Evolutionary conservation across 2,797 vertebrate genomes (phyloP).

Genomic region (Galago senegalensis): DNA sequence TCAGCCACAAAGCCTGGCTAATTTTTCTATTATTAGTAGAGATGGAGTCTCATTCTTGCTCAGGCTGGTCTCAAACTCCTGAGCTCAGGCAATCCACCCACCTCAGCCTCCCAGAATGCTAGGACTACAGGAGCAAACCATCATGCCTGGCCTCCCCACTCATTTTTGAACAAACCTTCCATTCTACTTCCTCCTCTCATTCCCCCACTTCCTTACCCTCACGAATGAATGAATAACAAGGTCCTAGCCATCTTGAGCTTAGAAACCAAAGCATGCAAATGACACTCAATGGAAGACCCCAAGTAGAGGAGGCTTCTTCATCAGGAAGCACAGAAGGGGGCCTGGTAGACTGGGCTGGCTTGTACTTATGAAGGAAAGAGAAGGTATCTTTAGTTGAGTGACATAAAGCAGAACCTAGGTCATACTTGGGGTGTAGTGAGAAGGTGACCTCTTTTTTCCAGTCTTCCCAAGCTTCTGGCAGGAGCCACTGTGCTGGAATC

Average conservation of each 20-base stretch:
- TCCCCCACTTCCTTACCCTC: fast-evolving
- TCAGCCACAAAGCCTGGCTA: too few species aligned
- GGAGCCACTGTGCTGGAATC: not conserved
- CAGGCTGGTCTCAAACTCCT: too few species aligned
- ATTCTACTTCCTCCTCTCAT: not conserved
- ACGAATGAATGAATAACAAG: not conserved
- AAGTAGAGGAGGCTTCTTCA: not conserved
- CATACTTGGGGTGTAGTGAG: not conserved
- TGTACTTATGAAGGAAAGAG: not conserved
- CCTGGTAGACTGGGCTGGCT: too few species aligned
- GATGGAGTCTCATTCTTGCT: too few species aligned
- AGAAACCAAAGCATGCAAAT: not conserved
- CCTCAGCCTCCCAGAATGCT: too few species aligned
- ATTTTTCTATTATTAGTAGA: too few species aligned
- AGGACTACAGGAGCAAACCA: too few species aligned
- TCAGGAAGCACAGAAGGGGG: not conserved
- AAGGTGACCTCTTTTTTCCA: not conserved
- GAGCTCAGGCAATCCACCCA: too few species aligned
- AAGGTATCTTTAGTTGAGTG: not conserved
- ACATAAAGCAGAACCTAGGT: not conserved
- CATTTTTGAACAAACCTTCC: not conserved
- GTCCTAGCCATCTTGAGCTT: not conserved
- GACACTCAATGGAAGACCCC: not conserved
- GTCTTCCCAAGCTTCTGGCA: not conserved
- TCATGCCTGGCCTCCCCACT: not conserved